These are phyloP conservation scores for Gymnoscopelus microlampas DNA, from an alignment of 2,797 vertebrate species.

Conservation along the genomic window DNA sequence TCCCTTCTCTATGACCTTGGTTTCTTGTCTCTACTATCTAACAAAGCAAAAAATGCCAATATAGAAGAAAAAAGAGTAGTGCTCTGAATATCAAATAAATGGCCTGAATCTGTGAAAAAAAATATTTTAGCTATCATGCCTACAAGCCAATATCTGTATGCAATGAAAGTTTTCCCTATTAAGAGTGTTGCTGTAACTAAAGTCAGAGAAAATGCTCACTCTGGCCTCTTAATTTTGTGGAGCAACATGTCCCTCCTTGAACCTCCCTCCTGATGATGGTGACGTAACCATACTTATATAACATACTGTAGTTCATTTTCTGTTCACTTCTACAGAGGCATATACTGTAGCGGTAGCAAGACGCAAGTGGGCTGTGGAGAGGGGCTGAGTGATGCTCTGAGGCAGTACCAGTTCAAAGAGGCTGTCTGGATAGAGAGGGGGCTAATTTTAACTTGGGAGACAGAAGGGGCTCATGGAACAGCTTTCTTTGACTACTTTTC, in stretches of 20 bases:
- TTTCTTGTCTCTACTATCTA: no score
- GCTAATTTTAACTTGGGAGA: conserved; percentile 79
- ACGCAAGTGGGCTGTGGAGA: conserved; percentile 65
- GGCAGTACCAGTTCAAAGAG: conserved; percentile 74
- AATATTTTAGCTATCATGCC: conserved; percentile 14
- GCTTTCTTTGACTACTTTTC: conserved; percentile 70
- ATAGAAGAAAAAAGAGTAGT: conserved; percentile 9
- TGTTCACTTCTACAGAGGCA: conserved; percentile 59
- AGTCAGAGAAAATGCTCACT: conserved; percentile 1
- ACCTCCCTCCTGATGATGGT: no score
- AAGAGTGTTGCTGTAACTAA: background rate
- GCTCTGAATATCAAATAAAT: conserved; percentile 58
- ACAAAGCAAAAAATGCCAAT: no score
- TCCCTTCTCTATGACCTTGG: no score
- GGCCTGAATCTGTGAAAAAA: conserved; percentile 16
- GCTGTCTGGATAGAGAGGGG: conserved; percentile 63
- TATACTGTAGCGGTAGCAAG: conserved; percentile 52
- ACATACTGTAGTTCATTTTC: conserved; percentile 29
- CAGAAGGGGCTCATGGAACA: conserved; percentile 72
- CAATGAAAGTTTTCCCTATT: conserved; percentile 5
- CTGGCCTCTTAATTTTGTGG: background rate
- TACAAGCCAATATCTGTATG: background rate
- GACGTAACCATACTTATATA: conserved; percentile 20
- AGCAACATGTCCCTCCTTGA: conserved; percentile 10
- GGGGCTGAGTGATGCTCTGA: conserved; percentile 69